Conservation (phyloP, 2,113 vertebrate species). For the Grallaria varia region DNA sequence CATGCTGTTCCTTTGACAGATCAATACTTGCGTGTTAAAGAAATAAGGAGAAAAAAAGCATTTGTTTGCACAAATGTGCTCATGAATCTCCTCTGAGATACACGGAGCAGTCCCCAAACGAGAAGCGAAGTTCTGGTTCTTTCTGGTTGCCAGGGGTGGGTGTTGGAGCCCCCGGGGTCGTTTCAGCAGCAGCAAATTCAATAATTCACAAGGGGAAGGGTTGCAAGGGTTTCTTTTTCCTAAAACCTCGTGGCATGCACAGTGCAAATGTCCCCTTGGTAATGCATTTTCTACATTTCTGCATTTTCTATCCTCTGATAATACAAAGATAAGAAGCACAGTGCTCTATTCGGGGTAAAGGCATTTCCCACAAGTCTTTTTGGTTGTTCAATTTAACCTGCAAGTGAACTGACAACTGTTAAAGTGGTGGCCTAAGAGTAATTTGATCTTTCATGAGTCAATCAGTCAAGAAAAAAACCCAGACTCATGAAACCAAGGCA, state of each 20-base stretch:
- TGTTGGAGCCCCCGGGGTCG: not conserved
- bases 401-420: not conserved
- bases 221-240: not conserved
- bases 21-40: not conserved
- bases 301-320: not conserved
- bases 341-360: not conserved
- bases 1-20: not conserved
- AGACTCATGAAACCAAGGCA: not conserved
- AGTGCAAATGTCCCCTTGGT: not conserved
- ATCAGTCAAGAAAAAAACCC: not conserved
- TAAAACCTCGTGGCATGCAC: not conserved
- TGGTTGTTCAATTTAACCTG: slow-evolving; percentile 10
- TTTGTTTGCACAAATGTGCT: not conserved
- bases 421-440: not conserved
- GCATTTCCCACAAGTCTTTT: not conserved
- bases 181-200: not conserved
- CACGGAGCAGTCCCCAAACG: not conserved
- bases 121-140: not conserved
- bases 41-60: not conserved
- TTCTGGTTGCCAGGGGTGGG: not conserved
- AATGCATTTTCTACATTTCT: slow-evolving; percentile 25
- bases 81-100: not conserved
- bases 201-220: not conserved
- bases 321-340: not conserved
- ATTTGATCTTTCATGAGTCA: not conserved